Conservation (phyloP, 2,888 invertebrate species). For the Pimpla rufipes region DNA sequence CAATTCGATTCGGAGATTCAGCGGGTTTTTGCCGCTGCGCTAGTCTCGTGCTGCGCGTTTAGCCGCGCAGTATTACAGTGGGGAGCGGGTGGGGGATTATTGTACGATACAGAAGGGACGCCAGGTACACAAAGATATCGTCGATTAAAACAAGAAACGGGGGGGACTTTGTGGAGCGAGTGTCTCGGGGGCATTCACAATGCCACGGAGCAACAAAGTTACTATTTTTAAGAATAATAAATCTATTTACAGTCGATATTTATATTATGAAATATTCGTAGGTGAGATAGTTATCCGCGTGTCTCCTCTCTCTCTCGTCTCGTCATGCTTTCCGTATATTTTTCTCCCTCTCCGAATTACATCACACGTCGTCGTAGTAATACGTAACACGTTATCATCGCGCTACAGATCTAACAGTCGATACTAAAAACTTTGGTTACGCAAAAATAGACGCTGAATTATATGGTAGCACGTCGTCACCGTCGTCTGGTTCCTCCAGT, state of each 20-base stretch:
- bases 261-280: slow-evolving; percentile 65
- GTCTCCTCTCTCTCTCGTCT: slow-evolving; percentile 38
- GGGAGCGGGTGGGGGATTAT: slow-evolving; percentile 11
- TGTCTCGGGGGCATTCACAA: slow-evolving; percentile 72
- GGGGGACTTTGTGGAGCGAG: slow-evolving; percentile 70
- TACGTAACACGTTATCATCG: slow-evolving; percentile 63
- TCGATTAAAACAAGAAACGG: slow-evolving; percentile 53
- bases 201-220: slow-evolving; percentile 68
- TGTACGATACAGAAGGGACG: slow-evolving; percentile 58
- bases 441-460: slow-evolving; percentile 83
- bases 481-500: slow-evolving; percentile 57
- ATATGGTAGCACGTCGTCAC: slow-evolving; percentile 72
- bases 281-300: slow-evolving; percentile 59
- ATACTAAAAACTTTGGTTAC: slow-evolving; percentile 83
- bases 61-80: slow-evolving; percentile 41
- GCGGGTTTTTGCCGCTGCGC: slow-evolving; percentile 12
- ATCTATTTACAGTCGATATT: slow-evolving; percentile 80
- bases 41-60: slow-evolving; percentile 41
- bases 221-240: slow-evolving; percentile 72
- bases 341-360: slow-evolving; percentile 30
- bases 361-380: slow-evolving; percentile 50
- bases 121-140: slow-evolving; percentile 66
- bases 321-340: slow-evolving; percentile 29
- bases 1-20: slow-evolving; percentile 56
- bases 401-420: slow-evolving; percentile 68